These are phyloP conservation scores for Cichladusa arquata DNA, from an alignment of 2,113 vertebrate species.

Conservation along the genomic window DNA sequence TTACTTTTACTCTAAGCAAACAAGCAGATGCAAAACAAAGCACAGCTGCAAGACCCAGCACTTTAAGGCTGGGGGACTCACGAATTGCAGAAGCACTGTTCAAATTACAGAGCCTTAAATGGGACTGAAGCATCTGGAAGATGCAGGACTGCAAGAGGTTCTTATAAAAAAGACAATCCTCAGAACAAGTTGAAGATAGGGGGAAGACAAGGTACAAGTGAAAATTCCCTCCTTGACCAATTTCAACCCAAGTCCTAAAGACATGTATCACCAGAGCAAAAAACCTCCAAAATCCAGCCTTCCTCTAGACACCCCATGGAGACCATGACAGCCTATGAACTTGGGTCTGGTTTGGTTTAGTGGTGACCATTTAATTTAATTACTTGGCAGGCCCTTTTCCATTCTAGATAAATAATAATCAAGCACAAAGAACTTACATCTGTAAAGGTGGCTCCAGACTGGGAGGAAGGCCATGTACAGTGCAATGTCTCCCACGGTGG, in stretches of 20 bases:
- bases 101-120: background rate
- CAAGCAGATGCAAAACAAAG: background rate
- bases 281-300: background rate
- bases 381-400: background rate
- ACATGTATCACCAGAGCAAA: background rate
- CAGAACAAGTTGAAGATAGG: background rate
- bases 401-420: background rate
- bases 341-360: background rate
- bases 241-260: background rate
- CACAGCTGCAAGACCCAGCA: background rate
- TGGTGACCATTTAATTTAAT: background rate
- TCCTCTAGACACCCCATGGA: background rate
- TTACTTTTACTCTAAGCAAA: background rate
- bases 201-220: background rate
- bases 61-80: background rate
- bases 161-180: background rate
- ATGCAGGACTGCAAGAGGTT: background rate
- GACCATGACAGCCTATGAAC: background rate
- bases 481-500: conserved; percentile 91
- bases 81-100: background rate
- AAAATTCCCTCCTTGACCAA: background rate
- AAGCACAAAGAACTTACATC: conserved; percentile 82
- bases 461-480: conserved; percentile 97
- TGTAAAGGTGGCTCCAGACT: conserved; percentile 91
- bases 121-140: background rate